A percentile compares a stretch with the other conserved stretches of the same genome.
Evolutionary conservation across 2,888 invertebrate species (phyloP).

Genomic region (Thecophora atra): DNA sequence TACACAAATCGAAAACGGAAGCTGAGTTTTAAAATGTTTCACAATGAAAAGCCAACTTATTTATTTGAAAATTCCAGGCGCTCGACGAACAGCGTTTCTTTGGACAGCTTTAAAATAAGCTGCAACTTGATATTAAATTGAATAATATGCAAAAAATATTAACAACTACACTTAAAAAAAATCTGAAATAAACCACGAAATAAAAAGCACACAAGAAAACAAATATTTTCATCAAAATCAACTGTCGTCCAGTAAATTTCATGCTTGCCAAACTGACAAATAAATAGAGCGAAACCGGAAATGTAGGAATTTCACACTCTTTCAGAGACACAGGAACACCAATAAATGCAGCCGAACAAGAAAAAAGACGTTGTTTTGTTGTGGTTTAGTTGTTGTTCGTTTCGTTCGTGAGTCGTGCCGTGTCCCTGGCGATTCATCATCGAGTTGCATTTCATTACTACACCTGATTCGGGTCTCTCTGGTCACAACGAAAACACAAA

Average conservation of each 20-base stretch:
- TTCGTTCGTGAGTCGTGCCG: slow-evolving; percentile 12
- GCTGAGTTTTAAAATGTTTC: slow-evolving; percentile 18
- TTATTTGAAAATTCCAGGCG: slow-evolving; percentile 36
- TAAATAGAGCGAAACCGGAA: slow-evolving; percentile 36
- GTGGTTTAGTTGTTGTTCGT: neutral
- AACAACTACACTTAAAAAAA: no score
- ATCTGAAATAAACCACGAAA: neutral
- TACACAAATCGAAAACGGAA: neutral
- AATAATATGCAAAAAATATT: slow-evolving; percentile 23
- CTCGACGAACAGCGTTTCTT: neutral
- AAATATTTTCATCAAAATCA: slow-evolving; percentile 29
- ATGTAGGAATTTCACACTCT: slow-evolving; percentile 32
- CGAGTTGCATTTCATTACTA: slow-evolving; percentile 58
- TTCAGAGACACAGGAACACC: neutral
- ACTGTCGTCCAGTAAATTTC: neutral
- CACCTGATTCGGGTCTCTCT: slow-evolving; percentile 51
- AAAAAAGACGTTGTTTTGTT: neutral
- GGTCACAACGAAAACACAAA: slow-evolving; percentile 40
- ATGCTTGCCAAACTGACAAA: slow-evolving; percentile 17
- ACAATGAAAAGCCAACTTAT: slow-evolving; percentile 20
- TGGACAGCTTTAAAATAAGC: neutral
- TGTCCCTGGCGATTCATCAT: slow-evolving; percentile 47
- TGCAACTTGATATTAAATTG: slow-evolving; percentile 15
- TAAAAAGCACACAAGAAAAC: slow-evolving; percentile 3
- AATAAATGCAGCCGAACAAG: neutral